Evolutionary conservation across 2,797 vertebrate species (phyloP).

Genomic region (Oreochromis grahami): DNA sequence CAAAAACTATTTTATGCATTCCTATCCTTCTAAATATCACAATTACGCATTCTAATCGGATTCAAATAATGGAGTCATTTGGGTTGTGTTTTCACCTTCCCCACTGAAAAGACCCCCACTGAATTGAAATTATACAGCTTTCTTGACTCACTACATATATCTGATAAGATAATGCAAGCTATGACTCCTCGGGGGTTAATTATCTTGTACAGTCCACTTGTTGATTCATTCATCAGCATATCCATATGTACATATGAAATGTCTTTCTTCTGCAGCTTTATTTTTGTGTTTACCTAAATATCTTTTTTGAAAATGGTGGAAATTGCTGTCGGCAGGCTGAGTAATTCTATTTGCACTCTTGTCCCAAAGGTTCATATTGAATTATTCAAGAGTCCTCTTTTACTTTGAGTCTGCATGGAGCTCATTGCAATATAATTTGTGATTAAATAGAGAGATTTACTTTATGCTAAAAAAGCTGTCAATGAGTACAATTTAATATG

Average conservation of each 20-base stretch:
- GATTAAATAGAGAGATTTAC: conserved; percentile 14
- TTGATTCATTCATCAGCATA: conserved; percentile 3
- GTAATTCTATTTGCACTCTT: conserved; percentile 13
- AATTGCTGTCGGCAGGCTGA: not conserved
- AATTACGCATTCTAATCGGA: not conserved
- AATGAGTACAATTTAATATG: not conserved
- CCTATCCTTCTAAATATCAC: not conserved
- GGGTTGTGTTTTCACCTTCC: not conserved
- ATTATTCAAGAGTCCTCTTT: conserved; percentile 44
- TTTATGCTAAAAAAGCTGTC: not conserved
- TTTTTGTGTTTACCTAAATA: conserved; percentile 1
- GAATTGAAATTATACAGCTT: not conserved
- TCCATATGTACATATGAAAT: not conserved
- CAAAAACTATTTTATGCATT: not conserved
- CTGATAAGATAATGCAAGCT: not conserved
- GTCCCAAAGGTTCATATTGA: conserved; percentile 44
- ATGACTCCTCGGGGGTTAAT: not conserved
- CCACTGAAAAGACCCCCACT: not conserved
- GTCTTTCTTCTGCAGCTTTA: not conserved
- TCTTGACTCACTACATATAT: not conserved
- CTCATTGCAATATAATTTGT: conserved; percentile 27
- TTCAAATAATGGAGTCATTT: not conserved
- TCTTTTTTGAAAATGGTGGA: not conserved
- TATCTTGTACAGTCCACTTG: not conserved
- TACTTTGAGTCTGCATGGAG: not conserved